Evolutionary conservation across 2,888 invertebrate genomes (phyloP), one percentile per base, ranked within the genome.

Genomic region (Parochlus steinenii): DNA sequence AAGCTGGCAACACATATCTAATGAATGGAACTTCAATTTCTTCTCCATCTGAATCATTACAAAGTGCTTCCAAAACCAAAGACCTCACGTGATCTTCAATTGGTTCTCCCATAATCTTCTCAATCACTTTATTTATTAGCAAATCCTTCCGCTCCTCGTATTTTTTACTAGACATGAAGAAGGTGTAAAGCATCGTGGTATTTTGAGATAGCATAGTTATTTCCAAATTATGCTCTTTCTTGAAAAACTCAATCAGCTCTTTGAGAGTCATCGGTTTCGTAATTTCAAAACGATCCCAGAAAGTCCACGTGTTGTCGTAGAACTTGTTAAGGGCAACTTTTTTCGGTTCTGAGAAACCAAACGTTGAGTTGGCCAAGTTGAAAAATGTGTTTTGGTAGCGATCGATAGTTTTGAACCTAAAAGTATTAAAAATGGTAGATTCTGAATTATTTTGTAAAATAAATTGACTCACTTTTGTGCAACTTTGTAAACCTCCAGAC

Each of bases 11-110:
- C 42, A 78, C 80, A 62, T 95, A 95, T 48, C 85, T 78, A 39
- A 99, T 92, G 60, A 95, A 99, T 31, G 98, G 98, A 44, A 97
- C 93, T 60, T 99, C 98, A 20, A 98, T 89, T 59, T 99, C 98
- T 48, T 89, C 83, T 26, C 87, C 95, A 39, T 83, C 78, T n/a
- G 66, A 69, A 58, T 95, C 89, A 55, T 93, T 92, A 62, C 95
- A 93, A 63, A 95, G 95, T 48, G 95, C 65, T 62, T 98, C 98
- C 54, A 99, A 86, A 19, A 98, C 95, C 37, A 99, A 64, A 5
- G 95, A 90, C 45, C 72, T 73, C 35, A 93, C 89, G 53, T 95
- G 87, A 0, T 82, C 69, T 48, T 95, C 93, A 39, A 97, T 69
- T 53, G 75, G 79, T 61, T 83, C 85, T 65, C 92, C 93, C 6